Conservation (phyloP, 2,113 vertebrate species). For the Dipodomys spectabilis region DNA sequence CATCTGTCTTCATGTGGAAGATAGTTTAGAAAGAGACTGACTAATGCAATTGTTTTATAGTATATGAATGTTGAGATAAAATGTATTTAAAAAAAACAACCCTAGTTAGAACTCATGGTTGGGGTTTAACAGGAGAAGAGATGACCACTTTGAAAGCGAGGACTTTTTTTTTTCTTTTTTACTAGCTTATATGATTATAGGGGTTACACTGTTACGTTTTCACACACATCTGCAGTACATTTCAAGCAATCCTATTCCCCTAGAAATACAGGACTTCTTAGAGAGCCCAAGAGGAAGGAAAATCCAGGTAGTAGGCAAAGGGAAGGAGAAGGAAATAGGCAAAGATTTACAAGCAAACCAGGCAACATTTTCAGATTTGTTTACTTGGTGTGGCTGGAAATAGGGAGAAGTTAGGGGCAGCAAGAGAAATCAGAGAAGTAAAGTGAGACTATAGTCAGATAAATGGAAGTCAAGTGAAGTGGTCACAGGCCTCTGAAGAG, state of each 20-base stretch:
- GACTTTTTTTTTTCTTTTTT: too few species aligned
- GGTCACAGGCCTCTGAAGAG: neutral
- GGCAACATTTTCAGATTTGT: neutral
- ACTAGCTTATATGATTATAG: too few species aligned
- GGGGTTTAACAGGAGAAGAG: neutral
- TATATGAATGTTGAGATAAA: neutral
- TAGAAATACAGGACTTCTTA: neutral
- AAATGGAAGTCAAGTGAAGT: neutral
- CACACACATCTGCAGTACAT: too few species aligned
- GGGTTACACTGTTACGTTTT: too few species aligned
- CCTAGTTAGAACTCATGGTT: neutral
- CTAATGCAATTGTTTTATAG: neutral
- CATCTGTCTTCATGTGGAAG: neutral
- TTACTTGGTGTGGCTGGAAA: neutral
- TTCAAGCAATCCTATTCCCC: too few species aligned
- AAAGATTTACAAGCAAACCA: neutral
- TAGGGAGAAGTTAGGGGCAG: neutral
- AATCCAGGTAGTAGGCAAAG: neutral
- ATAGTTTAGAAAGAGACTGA: constrained; percentile 5
- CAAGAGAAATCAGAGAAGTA: too few species aligned
- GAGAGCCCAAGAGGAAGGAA: neutral
- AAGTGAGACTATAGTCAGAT: too few species aligned
- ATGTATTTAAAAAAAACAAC: neutral
- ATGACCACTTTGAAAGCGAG: neutral
- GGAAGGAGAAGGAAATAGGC: neutral